Conservation (phyloP, 2,113 vertebrate genomes). For the Pituophis catenifer region DNA sequence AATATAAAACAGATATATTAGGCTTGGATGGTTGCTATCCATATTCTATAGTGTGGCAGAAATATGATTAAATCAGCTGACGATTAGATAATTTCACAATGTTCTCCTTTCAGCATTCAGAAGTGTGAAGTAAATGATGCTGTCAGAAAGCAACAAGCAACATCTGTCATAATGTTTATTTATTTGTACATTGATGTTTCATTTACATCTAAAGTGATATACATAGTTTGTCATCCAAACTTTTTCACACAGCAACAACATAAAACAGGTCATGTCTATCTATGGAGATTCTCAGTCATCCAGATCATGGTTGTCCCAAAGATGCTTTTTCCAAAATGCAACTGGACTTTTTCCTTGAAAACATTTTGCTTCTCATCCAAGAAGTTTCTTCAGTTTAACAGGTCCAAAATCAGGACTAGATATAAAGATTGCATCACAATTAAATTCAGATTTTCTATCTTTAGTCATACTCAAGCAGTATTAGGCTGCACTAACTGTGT, state of each 20-base stretch:
- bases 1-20: neutral
- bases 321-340: neutral
- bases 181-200: neutral
- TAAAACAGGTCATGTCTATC: neutral
- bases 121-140: constrained; percentile 28
- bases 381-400: neutral
- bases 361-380: neutral
- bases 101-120: constrained; percentile 16
- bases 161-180: constrained; percentile 4
- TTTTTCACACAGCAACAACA: neutral
- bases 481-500: neutral
- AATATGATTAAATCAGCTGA: neutral
- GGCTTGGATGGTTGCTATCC: neutral
- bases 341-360: neutral
- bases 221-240: neutral
- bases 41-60: neutral
- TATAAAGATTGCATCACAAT: neutral
- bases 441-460: neutral
- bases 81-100: constrained; percentile 1
- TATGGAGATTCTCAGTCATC: neutral
- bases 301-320: too few species aligned
- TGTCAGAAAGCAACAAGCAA: neutral
- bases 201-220: neutral
- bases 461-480: neutral
- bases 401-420: neutral